Percentiles rank a stretch among this genome's conserved stretches.
phyloP scores from a whole-genome alignment of 2,797 vertebrate species.

The Threskiornis aethiopicus region DNA sequence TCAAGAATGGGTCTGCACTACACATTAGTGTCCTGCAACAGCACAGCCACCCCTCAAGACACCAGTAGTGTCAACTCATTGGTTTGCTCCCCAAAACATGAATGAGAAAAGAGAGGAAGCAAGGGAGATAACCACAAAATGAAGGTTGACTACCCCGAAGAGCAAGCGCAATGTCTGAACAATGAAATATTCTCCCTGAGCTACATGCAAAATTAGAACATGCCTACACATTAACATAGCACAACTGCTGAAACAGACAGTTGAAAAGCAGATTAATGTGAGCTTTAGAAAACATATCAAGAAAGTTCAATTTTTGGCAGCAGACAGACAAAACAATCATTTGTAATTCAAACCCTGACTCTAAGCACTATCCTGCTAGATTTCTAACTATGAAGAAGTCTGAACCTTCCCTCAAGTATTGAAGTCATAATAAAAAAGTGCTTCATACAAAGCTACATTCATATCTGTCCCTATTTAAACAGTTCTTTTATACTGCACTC shows the following conservation, averaged over 20 bases:
- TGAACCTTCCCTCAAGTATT: neutral
- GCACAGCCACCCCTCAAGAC: neutral
- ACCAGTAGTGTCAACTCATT: neutral
- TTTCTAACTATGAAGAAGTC: neutral
- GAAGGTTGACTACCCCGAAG: neutral
- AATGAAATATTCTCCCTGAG: neutral
- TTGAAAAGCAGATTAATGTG: slow-evolving; percentile 7
- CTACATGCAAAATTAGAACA: slow-evolving; percentile 38
- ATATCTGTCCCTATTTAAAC: neutral
- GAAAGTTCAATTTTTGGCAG: slow-evolving; percentile 30
- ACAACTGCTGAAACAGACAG: slow-evolving; percentile 26
- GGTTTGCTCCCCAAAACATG: neutral
- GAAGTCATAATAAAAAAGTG: neutral
- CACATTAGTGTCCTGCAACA: neutral
- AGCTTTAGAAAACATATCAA: slow-evolving; percentile 29
- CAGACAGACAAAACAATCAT: slow-evolving; percentile 38
- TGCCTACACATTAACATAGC: slow-evolving; percentile 31
- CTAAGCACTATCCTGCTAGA: neutral
- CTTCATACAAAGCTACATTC: neutral
- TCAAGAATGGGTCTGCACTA: neutral
- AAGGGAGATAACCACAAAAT: neutral
- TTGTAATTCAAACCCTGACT: slow-evolving; percentile 37
- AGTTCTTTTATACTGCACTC: neutral
- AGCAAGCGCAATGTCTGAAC: neutral
- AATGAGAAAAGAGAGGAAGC: neutral